phyloP scores from a whole-genome alignment of 1,140 invertebrate genomes.

The Leptinotarsa texana region DNA sequence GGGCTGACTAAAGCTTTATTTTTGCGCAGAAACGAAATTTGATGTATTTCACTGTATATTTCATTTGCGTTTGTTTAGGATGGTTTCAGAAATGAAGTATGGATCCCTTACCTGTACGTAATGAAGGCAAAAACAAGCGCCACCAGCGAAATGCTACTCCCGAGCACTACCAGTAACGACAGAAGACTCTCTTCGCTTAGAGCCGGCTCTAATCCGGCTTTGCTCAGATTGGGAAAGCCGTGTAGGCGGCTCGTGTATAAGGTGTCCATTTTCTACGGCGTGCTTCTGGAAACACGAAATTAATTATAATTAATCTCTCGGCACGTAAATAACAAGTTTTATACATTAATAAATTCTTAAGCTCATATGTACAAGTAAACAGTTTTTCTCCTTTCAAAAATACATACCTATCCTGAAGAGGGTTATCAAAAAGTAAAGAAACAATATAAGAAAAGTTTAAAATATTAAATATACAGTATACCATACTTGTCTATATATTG shows the following conservation, averaged over 20 bases:
- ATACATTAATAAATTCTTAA: no score
- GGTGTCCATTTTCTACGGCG: slow-evolving; percentile 47
- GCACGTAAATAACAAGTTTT: no score
- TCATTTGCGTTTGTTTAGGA: not conserved
- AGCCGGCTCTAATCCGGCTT: slow-evolving; percentile 39
- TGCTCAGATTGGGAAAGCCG: slow-evolving; percentile 50
- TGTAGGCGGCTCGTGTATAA: slow-evolving; percentile 51
- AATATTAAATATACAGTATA: no score
- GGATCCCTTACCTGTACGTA: slow-evolving; percentile 66
- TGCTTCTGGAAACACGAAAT: not conserved
- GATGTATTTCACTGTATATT: not conserved
- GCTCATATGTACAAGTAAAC: no score
- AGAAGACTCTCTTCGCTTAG: slow-evolving; percentile 61
- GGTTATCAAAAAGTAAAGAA: no score
- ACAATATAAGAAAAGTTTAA: no score
- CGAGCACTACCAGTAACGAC: slow-evolving; percentile 68
- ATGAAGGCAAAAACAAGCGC: slow-evolving; percentile 72
- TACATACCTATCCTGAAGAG: no score
- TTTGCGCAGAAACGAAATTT: no score
- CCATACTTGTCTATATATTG: no score
- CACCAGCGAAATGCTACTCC: slow-evolving; percentile 69
- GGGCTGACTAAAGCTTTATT: no score
- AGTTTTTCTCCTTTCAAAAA: no score
- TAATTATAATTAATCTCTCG: not conserved
- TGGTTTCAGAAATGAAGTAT: not conserved